Evolutionary conservation across 2,888 invertebrate genomes (phyloP).

Genomic region (Ochropacha duplaris): DNA sequence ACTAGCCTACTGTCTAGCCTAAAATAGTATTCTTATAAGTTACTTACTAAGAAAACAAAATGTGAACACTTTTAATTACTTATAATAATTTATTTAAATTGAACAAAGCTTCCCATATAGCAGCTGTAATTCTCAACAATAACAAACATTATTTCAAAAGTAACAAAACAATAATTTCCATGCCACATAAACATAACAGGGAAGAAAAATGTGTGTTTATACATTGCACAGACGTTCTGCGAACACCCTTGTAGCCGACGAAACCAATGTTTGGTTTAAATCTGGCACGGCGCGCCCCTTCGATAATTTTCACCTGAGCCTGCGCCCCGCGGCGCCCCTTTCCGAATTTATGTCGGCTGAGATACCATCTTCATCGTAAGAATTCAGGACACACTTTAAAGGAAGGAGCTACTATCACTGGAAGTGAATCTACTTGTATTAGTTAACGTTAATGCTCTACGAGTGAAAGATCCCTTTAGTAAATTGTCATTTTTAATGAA

Average conservation of each 20-base stretch:
- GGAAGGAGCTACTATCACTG: constrained; percentile 31
- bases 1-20: no score
- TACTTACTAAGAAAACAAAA: no score
- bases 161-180: constrained; percentile 1
- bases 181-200: constrained; percentile 4
- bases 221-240: constrained; percentile 4
- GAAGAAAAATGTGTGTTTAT: constrained; percentile 3
- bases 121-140: not conserved
- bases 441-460: no score
- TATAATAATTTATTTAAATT: no score
- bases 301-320: constrained; percentile 80
- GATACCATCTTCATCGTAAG: constrained; percentile 73
- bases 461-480: no score
- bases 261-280: constrained; percentile 71
- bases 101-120: no score
- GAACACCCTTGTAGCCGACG: constrained; percentile 10
- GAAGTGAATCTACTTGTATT: no score
- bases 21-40: no score
- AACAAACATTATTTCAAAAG: not conserved
- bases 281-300: constrained; percentile 39
- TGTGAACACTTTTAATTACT: no score
- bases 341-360: constrained; percentile 68
- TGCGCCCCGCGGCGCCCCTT: constrained; percentile 40
- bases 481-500: no score
- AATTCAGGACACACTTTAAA: constrained; percentile 57